Conservation (phyloP, 2,113 vertebrate species). For the Tragelaphus strepsiceros region DNA sequence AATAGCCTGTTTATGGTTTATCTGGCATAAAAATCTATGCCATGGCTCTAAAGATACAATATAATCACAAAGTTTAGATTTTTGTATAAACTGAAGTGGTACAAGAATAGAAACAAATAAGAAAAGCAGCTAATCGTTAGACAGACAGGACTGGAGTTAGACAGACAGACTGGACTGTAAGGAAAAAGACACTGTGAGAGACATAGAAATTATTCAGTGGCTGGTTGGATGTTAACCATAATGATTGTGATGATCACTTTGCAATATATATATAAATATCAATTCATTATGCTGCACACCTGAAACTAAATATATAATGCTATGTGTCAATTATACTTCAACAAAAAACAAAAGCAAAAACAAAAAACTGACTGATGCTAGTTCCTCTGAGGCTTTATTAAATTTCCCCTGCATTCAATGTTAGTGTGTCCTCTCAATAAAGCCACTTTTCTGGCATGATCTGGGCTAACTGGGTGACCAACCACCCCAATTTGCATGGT, state of each 20-base stretch:
- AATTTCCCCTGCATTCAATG: not conserved
- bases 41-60: not conserved
- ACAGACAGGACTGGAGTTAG: not conserved
- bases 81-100: not conserved
- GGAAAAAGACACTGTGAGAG: not conserved
- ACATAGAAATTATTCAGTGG: not conserved
- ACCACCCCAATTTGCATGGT: not conserved
- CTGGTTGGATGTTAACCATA: not conserved
- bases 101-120: not conserved
- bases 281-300: not conserved
- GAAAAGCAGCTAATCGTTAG: not conserved
- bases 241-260: not conserved
- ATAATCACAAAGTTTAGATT: not conserved
- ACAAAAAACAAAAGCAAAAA: not conserved
- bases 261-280: not conserved
- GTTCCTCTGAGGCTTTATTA: not conserved
- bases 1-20: not conserved
- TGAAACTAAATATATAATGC: not conserved
- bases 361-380: not conserved
- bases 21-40: not conserved
- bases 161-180: not conserved
- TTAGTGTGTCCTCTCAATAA: not conserved
- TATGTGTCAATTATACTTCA: not conserved
- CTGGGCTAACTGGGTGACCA: not conserved
- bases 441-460: not conserved